Evolutionary conservation across 2,797 vertebrate species (phyloP).

Genomic region (Hafferia zeledoni): DNA sequence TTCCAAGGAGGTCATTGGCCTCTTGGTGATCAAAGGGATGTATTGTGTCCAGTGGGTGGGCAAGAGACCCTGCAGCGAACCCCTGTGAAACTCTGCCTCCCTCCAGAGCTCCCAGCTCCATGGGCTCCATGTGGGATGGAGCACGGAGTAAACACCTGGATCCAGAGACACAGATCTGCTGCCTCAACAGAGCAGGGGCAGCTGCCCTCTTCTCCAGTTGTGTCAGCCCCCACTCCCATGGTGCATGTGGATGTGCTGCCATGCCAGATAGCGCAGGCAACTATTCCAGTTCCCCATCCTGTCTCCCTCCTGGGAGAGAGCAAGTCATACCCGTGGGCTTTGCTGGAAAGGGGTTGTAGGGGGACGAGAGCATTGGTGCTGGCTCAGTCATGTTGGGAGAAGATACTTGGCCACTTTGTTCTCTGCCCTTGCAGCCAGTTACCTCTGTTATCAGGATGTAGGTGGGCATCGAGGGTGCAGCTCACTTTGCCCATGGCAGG

Average conservation of each 20-base stretch:
- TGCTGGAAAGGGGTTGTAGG: not conserved
- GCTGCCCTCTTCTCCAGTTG: rapidly evolving
- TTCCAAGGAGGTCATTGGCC: not conserved
- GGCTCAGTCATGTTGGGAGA: not conserved
- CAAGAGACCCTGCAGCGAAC: not conserved
- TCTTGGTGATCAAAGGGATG: not conserved
- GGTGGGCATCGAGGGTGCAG: not conserved
- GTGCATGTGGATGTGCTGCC: rapidly evolving
- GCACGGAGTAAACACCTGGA: not conserved
- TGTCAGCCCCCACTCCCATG: rapidly evolving
- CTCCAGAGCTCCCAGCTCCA: not conserved
- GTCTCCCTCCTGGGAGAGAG: not conserved
- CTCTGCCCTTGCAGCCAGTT: not conserved
- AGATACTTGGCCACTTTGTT: not conserved
- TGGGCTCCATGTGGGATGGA: not conserved
- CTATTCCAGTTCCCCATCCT: not conserved
- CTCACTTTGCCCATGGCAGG: not conserved
- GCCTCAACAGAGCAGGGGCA: not conserved
- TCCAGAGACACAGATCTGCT: not conserved
- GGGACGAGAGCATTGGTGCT: too few relatives aligned
- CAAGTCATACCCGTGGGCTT: not conserved
- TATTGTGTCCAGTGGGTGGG: not conserved
- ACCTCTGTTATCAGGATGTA: rapidly evolving
- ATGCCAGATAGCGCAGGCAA: not conserved
- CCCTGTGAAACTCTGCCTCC: not conserved